Evolutionary conservation across 1,140 invertebrate species (phyloP).

Genomic region (Panagrolaimus sp.): DNA sequence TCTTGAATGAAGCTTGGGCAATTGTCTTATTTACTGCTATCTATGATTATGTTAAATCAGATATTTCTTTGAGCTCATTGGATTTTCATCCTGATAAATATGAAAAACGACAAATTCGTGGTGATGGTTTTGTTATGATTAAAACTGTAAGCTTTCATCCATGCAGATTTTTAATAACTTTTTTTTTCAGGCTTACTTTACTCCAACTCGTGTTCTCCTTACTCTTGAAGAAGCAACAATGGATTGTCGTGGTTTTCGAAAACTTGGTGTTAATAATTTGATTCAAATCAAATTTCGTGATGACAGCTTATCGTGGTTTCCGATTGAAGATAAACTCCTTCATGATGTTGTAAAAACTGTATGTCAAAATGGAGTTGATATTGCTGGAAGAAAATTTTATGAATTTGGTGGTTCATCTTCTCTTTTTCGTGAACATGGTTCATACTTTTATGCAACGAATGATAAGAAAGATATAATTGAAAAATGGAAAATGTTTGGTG

Average conservation of each 20-base stretch:
- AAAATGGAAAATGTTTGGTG: neutral
- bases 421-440: slow-evolving; percentile 46
- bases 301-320: neutral
- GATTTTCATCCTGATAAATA: too few relatives aligned
- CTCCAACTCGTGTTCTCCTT: neutral
- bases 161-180: too few relatives aligned
- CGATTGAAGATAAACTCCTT: neutral
- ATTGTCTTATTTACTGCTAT: too few relatives aligned
- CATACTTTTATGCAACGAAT: slow-evolving; percentile 28
- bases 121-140: too few relatives aligned
- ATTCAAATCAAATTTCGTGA: neutral
- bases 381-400: slow-evolving; percentile 21
- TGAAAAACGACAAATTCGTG: too few relatives aligned
- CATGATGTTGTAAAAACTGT: neutral
- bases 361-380: neutral
- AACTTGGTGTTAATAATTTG: neutral
- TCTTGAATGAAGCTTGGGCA: too few relatives aligned
- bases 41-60: too few relatives aligned
- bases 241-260: neutral
- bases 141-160: too few relatives aligned
- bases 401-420: slow-evolving; percentile 49
- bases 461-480: neutral
- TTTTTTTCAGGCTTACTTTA: neutral
- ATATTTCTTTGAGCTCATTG: too few relatives aligned
- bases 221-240: neutral